Conservation (phyloP, 1,140 invertebrate species). For the Drosophila pseudoobscura region DNA sequence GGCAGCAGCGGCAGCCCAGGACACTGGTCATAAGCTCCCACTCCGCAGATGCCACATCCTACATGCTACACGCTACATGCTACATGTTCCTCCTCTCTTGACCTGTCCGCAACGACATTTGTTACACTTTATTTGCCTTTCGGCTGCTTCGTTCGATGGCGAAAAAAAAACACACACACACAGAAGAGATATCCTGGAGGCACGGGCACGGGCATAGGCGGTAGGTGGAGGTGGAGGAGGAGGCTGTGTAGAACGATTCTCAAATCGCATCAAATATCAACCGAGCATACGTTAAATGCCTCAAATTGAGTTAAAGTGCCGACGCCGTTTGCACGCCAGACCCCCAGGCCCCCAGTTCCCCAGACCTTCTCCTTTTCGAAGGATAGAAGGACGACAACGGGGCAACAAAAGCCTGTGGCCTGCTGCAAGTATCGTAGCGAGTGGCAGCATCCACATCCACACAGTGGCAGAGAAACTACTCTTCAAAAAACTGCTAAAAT, state of each 20-base stretch:
- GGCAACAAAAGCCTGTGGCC: conserved; percentile 61
- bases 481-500: conserved; percentile 25
- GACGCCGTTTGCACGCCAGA: conserved; percentile 46
- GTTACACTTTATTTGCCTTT: conserved; percentile 79
- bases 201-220: not conserved
- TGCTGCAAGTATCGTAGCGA: conserved; percentile 52
- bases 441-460: not conserved
- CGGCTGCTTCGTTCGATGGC: conserved; percentile 39
- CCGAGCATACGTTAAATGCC: conserved; percentile 83
- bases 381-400: conserved; percentile 26
- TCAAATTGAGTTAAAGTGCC: conserved; percentile 83
- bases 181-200: conserved; percentile 1
- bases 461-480: conserved; percentile 9
- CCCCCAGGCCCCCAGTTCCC: not conserved
- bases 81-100: not conserved
- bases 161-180: conserved; percentile 4
- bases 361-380: not conserved
- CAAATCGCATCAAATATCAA: conserved; percentile 83
- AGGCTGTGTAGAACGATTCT: conserved; percentile 34
- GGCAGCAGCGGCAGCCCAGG: not conserved
- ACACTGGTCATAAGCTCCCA: no score
- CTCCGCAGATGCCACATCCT: no score
- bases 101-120: conserved; percentile 67
- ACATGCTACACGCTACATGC: no score
- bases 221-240: not conserved